Evolutionary conservation across 1,140 invertebrate species (phyloP), one percentile per base, ranked within the genome.

Genomic region (Drosophila oshimai): DNA sequence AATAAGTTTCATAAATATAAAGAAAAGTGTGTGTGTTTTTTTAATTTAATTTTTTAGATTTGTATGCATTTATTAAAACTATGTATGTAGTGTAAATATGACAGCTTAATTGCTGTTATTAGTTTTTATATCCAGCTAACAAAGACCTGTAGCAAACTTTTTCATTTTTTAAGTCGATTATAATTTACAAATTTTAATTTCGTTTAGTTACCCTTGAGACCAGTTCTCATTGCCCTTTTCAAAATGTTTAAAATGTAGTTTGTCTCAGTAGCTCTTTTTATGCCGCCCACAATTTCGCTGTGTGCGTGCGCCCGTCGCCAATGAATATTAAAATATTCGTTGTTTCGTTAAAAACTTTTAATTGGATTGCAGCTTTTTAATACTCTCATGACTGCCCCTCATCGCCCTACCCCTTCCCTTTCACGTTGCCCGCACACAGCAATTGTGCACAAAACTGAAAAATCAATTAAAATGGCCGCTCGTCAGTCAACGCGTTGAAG

Each of bases 341-440:
- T 77, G 57, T 49, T 62, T 58, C 55, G 79, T 65, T 79, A 62
- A 78, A 83, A 84, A 84, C 62, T 84, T 84, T 79, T 86, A 84
- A 84, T 84, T 84, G 79, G 80, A 84, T 84, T 86, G 80, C 80
- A 74, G 67, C 54, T 60, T 74, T 83, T 83, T 83, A 84, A 84
- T 84, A 74, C 70, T 71, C 69, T 74, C 74, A 78, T 74, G 54
- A 74, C 64, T 53, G 3, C 7, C 6, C 31, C 15, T 4, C 2
- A 6, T 3, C 0, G 10, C 24, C 20, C 10, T 36, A n/a, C 1
- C 22, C 5, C 29, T 20, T n/a, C 3, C 17, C 18, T 17, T 62
- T 37, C 6, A 7, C 29, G 64, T 34, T 42, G 58, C 34, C 28
- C n/a, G n/a, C 62, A 51, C 54, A 45, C 54, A 34, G 44, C 61